Percentiles rank a stretch among this genome's conserved stretches.
These are phyloP conservation scores for Callimorpha dominula DNA, from an alignment of 2,888 invertebrate genomes.

Conservation along the genomic window DNA sequence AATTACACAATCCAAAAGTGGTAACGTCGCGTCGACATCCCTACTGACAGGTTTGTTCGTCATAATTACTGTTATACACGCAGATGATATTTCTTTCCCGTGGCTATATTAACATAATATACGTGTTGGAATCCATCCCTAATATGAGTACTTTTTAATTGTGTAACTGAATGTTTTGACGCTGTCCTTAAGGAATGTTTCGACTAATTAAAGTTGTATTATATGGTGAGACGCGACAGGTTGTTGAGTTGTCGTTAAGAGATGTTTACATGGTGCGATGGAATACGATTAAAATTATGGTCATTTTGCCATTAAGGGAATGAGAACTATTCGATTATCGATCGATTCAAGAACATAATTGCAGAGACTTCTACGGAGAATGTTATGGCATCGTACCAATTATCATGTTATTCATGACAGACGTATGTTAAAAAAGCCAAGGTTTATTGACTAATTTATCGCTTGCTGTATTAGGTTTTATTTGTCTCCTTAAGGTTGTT, in stretches of 20 bases:
- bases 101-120: constrained; percentile 28
- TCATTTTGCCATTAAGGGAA: constrained; percentile 3
- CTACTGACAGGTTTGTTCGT: constrained; percentile 9
- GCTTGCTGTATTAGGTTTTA: too few relatives aligned
- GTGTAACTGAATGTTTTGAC: constrained; percentile 43
- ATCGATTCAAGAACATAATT: constrained; percentile 1
- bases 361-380: not conserved
- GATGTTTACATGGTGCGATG: constrained; percentile 28
- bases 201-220: constrained; percentile 58
- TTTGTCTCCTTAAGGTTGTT: too few relatives aligned
- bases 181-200: constrained; percentile 38
- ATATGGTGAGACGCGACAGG: constrained; percentile 50
- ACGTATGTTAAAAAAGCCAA: not conserved
- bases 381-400: not conserved
- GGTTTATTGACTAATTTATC: not conserved
- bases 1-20: constrained; percentile 5
- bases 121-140: constrained; percentile 50
- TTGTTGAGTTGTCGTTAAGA: constrained; percentile 34
- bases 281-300: not conserved
- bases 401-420: not conserved
- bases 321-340: not conserved
- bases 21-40: not conserved
- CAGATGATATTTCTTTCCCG: constrained; percentile 23
- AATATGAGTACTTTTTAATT: constrained; percentile 38
- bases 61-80: constrained; percentile 15